Evolutionary conservation across 2,113 vertebrate genomes (phyloP).

Genomic region (Blennius ocellaris): DNA sequence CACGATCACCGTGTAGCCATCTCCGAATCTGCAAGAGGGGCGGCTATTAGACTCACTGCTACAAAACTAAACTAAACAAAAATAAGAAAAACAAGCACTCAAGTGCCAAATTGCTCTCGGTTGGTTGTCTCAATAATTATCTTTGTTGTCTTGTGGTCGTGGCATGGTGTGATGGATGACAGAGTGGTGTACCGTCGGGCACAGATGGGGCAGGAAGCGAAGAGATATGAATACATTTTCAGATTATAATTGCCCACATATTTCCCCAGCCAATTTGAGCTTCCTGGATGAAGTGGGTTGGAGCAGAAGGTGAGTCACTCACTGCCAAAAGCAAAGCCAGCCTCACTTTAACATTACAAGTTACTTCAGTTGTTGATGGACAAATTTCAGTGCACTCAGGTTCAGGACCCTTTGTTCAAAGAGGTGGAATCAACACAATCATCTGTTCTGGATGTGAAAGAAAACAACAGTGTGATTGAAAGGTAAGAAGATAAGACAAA

Average conservation of each 20-base stretch:
- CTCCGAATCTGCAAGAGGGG: constrained; percentile 89
- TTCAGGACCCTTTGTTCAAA: neutral
- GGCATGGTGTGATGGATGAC: constrained; percentile 1
- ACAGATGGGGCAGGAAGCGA: neutral
- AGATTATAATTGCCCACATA: constrained; percentile 40
- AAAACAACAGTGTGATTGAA: neutral
- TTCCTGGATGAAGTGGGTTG: constrained; percentile 8
- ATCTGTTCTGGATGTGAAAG: neutral
- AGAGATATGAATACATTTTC: constrained; percentile 17
- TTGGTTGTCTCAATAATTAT: constrained; percentile 22
- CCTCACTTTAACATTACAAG: no score
- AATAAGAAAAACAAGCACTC: neutral
- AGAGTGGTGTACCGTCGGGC: neutral
- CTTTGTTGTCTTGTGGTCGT: constrained; percentile 15
- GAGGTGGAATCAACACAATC: constrained; percentile 5
- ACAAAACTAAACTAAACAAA: neutral
- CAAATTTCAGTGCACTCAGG: no score
- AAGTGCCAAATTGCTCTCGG: constrained; percentile 4
- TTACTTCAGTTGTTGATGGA: no score
- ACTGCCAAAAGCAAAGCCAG: neutral
- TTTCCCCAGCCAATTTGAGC: constrained; percentile 22
- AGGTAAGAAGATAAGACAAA: neutral
- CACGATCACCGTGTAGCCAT: constrained; percentile 94
- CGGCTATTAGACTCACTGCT: neutral
- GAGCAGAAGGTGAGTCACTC: constrained; percentile 34